Evolutionary conservation across 2,113 vertebrate genomes (phyloP), one percentile per base, ranked within the genome.

Genomic region (Sander vitreus): DNA sequence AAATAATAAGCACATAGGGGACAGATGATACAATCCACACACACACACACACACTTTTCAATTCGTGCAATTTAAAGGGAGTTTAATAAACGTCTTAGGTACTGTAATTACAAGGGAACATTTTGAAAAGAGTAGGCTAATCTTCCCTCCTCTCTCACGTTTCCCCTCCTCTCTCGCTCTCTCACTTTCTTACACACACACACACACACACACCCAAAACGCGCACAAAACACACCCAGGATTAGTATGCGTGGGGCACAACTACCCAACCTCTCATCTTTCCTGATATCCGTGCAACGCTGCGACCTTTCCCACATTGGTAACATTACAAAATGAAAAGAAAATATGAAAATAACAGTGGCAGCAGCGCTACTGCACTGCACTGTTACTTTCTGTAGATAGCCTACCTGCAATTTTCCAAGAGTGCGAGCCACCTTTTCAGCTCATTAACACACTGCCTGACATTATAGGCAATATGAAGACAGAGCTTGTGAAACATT

Each of bases 181-280:
- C 36, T 7, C 18, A 25, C 59, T 10, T 2, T 51, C 13, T 33
- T 3, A 48, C n/a, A 6, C 27, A n/a, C 12, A 11, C 53, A 18
- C 13, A 33, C 33, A 18, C 59, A 3, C 36, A 39, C 62, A 39
- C 62, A 64, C 50, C 75, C 72, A 70, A 48, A 71, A 71, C 75
- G 30, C 36, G 51, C 81, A 73, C 76, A 21, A 64, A 77, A 62
- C 76, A 85, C 84, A 83, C 45, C 23, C 50, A 15, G 36, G 51
- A 85, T 92, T 89, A 86, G 80, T 86, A 89, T 88, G 89, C 84
- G 72, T 73, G 68, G 48, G 64, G 18, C 79, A 72, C 83, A 85
- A 50, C 84, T 76, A 55, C 27, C 60, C 76, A 75, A 50, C 47
- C 58, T 72, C 74, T 48, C 60, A 30, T 62, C 60, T 72, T 48